Conservation (phyloP, 2,888 invertebrate genomes). For the Meiosimyza decipiens region DNA sequence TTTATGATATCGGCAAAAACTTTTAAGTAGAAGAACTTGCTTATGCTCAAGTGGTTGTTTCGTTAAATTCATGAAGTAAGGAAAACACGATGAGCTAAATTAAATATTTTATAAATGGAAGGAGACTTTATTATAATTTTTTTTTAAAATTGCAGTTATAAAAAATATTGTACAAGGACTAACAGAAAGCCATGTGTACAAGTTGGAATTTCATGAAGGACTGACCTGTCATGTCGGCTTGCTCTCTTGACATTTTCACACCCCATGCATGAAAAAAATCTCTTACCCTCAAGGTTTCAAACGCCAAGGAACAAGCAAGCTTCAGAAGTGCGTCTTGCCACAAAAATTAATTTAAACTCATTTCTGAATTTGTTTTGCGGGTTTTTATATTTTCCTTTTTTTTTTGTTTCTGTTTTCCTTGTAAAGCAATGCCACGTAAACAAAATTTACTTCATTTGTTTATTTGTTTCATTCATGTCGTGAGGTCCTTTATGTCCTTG, state of each 20-base stretch:
- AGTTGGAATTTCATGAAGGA: not conserved
- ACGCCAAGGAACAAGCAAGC: not conserved
- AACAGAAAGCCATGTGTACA: no score
- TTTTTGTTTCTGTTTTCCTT: slow-evolving; percentile 17
- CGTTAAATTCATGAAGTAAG: not conserved
- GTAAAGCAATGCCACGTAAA: slow-evolving; percentile 45
- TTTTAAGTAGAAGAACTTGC: no score
- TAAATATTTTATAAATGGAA: slow-evolving; percentile 6
- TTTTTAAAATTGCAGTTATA: not conserved
- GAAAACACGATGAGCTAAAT: not conserved
- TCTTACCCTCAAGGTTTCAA: not conserved
- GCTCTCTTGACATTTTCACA: slow-evolving; percentile 29
- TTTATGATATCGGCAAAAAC: not conserved
- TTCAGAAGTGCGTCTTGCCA: slow-evolving; percentile 22
- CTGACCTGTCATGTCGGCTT: slow-evolving; percentile 26
- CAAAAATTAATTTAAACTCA: slow-evolving; percentile 28
- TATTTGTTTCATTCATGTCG: slow-evolving; percentile 32
- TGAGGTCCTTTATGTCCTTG: slow-evolving; percentile 19
- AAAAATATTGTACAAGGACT: no score
- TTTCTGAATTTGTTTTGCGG: slow-evolving; percentile 26
- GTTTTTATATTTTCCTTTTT: slow-evolving; percentile 23
- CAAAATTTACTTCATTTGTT: slow-evolving; percentile 42
- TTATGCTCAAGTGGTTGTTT: no score
- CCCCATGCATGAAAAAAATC: slow-evolving; percentile 3
- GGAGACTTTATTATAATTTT: not conserved